phyloP scores from a whole-genome alignment of 2,113 vertebrate genomes.

The Scytalopus superciliaris region DNA sequence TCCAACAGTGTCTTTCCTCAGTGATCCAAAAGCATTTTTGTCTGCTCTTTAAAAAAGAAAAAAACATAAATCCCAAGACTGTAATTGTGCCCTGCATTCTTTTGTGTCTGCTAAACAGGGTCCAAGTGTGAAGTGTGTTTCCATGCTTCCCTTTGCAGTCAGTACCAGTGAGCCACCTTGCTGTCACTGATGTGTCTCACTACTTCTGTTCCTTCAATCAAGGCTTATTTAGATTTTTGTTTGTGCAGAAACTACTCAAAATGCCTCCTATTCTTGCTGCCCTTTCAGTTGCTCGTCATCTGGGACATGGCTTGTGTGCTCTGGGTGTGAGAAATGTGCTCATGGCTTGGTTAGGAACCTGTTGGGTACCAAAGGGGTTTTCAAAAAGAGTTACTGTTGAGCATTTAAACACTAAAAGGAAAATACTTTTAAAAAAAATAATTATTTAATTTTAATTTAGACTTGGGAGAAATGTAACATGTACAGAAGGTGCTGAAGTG shows the following conservation, averaged over 20 bases:
- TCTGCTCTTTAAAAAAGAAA: no score
- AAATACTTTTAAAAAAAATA: neutral
- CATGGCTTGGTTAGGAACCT: neutral
- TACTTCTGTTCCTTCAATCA: neutral
- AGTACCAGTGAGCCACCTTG: neutral
- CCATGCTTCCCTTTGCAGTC: neutral
- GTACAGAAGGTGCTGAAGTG: neutral
- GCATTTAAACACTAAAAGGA: neutral
- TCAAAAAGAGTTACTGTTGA: neutral
- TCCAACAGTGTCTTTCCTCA: neutral
- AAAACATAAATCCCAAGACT: neutral
- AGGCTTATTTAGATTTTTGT: neutral
- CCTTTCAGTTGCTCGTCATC: neutral
- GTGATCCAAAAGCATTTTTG: neutral
- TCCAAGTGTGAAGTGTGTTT: neutral
- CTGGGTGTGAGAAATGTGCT: neutral
- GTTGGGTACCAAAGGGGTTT: neutral
- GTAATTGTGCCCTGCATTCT: neutral
- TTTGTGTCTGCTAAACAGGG: neutral
- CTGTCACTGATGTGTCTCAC: neutral
- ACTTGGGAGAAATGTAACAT: accelerated
- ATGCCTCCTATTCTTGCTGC: neutral
- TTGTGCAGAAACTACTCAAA: neutral
- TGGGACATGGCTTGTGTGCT: neutral
- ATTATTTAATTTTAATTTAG: neutral